These are phyloP conservation scores for Bursaphelenchus mucronatus DNA, from an alignment of 1,140 invertebrate species.

Conservation along the genomic window DNA sequence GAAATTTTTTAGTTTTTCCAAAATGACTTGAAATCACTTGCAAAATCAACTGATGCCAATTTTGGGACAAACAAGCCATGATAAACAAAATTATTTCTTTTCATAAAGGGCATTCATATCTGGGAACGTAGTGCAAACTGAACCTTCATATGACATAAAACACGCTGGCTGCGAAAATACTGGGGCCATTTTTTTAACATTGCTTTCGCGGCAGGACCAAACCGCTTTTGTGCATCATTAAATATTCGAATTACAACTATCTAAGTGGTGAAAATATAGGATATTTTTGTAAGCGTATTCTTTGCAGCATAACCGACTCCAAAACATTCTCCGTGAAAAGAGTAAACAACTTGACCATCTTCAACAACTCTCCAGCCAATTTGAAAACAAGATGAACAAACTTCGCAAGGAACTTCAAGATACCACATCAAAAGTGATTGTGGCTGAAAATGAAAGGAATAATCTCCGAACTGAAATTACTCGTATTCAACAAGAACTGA, in stretches of 20 bases:
- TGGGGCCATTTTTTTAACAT: no score
- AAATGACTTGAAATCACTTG: no score
- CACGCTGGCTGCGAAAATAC: no score
- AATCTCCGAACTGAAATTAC: conserved; percentile 43
- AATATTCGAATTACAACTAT: neutral
- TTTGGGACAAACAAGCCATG: no score
- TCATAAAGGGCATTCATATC: no score
- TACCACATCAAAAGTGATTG: conserved; percentile 53
- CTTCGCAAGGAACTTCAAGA: conserved; percentile 52
- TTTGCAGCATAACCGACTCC: conserved; percentile 51
- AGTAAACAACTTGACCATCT: conserved; percentile 55
- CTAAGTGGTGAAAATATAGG: neutral
- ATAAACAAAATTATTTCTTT: no score
- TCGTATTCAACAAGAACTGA: conserved; percentile 54
- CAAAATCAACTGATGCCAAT: no score
- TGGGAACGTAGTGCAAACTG: no score
- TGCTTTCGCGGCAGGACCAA: no score
- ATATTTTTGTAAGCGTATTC: conserved; percentile 29
- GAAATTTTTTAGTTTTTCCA: conserved; percentile 1
- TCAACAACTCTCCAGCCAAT: conserved; percentile 51
- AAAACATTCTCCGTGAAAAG: conserved; percentile 56
- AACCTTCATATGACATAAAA: no score
- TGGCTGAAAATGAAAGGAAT: conserved; percentile 52
- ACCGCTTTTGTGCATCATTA: no score
- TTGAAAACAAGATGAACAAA: conserved; percentile 54